Evolutionary conservation across 1,140 invertebrate genomes (phyloP).

Genomic region (Cyclina sinensis): DNA sequence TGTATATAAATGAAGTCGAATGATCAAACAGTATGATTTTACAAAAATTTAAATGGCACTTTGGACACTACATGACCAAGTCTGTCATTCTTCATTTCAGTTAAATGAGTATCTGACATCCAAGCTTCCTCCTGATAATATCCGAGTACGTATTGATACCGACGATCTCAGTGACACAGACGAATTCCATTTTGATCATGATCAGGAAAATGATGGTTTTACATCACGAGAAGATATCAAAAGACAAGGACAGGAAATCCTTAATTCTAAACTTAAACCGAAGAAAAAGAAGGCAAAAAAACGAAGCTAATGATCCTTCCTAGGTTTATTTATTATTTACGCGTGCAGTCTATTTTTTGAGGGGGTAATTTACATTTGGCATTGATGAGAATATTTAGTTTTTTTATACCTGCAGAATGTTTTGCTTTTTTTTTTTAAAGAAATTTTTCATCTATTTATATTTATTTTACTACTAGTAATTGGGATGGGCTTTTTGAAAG

Average conservation of each 20-base stretch:
- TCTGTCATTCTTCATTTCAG: conserved; percentile 59
- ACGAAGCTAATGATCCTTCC: conserved; percentile 42
- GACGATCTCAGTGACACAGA: conserved; percentile 75
- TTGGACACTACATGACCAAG: too few species aligned
- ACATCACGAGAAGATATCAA: conserved; percentile 75
- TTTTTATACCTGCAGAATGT: too few species aligned
- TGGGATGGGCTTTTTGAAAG: too few species aligned
- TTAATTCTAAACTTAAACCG: conserved; percentile 72
- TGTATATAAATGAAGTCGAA: too few species aligned
- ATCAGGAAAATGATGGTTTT: conserved; percentile 76
- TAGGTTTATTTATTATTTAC: neutral
- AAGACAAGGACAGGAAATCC: conserved; percentile 68
- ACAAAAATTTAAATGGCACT: too few species aligned
- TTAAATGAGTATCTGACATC: conserved; percentile 72
- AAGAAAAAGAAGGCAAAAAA: conserved; percentile 73
- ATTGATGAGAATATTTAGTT: too few species aligned
- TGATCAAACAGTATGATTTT: too few species aligned
- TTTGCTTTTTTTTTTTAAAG: too few species aligned
- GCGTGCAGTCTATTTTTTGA: too few species aligned
- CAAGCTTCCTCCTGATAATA: conserved; percentile 71
- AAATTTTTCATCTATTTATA: too few species aligned
- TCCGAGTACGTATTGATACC: conserved; percentile 66
- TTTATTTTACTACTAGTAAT: too few species aligned
- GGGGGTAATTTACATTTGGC: too few species aligned
- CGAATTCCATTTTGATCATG: conserved; percentile 76